Evolutionary conservation across 2,113 vertebrate species (phyloP), one percentile per base, ranked within the genome.

Genomic region (Corynorhinus townsendii): DNA sequence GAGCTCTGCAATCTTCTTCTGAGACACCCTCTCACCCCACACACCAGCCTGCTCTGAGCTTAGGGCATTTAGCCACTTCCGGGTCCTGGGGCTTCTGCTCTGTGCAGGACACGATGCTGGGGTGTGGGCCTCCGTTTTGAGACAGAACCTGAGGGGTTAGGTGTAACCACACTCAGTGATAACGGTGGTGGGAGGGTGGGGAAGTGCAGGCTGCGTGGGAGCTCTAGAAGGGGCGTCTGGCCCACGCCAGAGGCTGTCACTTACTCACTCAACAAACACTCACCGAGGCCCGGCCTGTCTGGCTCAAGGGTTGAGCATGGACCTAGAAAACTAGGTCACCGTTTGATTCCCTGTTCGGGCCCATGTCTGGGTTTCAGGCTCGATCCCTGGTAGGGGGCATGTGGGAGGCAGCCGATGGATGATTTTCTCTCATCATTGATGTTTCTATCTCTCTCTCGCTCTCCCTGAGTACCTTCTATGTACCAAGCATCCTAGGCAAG

Each of bases 101-200:
- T 1, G 30, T 11, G 43, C 49, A 47, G 19, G 30, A 66, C 24
- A 14, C 0, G 1, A 9, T 2, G 15, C 54, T 33, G 11, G 11
- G 7, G 17, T 2, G 10, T 30, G 24, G 5, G 33, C 9, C 38
- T 40, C 80, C n/a, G 20, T 5, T 9, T 3, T 7, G 17, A 66
- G 88, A 38, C 35, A 2, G 4, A 3, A 38, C 43, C 52, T 33
- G 75, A 38, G 19, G 76, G 28, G 33, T 52, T 19, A 11, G 8
- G 8, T n/a, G 45, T 38, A 38, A 22, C 7, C 24, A 6, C 5
- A 5, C 16, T 19, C 7, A 54, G 16, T 11, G 11, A 35, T 7
- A 12, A 0, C 3, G 15, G 35, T 1, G 3, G 52, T 0, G 26
- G 54, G 69, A 24, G 17, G 2, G 11, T 4, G 15, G 26, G 54